A percentile compares a stretch with the other conserved stretches of the same genome.
These are phyloP conservation scores for Decapterus maruadsi DNA, from an alignment of 2,797 vertebrate genomes.

Conservation along the genomic window DNA sequence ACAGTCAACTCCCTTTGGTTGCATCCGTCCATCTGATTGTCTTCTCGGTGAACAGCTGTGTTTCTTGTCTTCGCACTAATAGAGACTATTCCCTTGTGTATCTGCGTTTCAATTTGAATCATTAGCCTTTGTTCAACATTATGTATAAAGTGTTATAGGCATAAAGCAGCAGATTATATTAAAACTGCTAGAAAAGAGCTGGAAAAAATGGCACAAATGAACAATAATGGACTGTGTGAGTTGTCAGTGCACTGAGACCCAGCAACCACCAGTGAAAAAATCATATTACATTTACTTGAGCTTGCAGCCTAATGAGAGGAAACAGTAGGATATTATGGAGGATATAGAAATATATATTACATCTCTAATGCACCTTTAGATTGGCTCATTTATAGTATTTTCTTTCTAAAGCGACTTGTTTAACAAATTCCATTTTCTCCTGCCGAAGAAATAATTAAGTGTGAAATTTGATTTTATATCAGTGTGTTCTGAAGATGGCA, in stretches of 20 bases:
- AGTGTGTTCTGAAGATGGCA: neutral
- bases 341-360: neutral
- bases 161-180: neutral
- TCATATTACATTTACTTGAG: conserved; percentile 11
- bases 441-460: conserved; percentile 37
- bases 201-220: too few relatives aligned
- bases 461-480: conserved; percentile 47
- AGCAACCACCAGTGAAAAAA: neutral
- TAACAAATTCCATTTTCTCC: conserved; percentile 33
- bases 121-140: too few relatives aligned
- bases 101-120: too few relatives aligned
- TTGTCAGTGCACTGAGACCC: neutral
- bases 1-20: too few relatives aligned
- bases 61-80: too few relatives aligned
- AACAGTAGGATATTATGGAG: neutral
- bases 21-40: too few relatives aligned
- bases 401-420: conserved; percentile 40
- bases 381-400: conserved; percentile 50
- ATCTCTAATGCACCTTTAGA: conserved; percentile 35
- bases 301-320: neutral
- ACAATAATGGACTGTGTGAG: too few relatives aligned
- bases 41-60: neutral
- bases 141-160: neutral
- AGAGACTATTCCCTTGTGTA: too few relatives aligned
- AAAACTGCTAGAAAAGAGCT: neutral